Base-by-base conservation (phyloP, 1,140 invertebrate genomes). In the Vollenhovia emeryi region DNA sequence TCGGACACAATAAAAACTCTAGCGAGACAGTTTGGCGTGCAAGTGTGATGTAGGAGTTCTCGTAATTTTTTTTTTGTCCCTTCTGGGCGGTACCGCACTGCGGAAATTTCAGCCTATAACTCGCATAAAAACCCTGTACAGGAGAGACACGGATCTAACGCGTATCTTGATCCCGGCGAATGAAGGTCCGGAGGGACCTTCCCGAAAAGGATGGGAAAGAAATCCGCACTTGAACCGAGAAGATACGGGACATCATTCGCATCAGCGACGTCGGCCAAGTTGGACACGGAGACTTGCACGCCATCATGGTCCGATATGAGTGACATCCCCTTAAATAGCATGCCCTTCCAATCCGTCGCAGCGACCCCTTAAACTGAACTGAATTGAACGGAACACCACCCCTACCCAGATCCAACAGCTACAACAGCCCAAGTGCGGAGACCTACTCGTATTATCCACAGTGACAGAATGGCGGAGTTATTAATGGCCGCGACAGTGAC, bases 401-500 rank as follows among this genome's bases (percentile, higher is more conserved):
- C 93, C 93, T 93, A 93, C 91, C 92, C 91, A 27, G 82, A 89
- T 86, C 87, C 85, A 87, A 88, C 87, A 87, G 86, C 91, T 92
- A 91, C 91, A 87, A 87, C 91, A 91, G 87, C 93, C 91, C 86
- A 91, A 92, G 86, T 88, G 78, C 84, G 88, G 92, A 94, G 92
- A 94, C 93, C 94, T 93, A 94, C 94, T 94, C 93, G 94, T 95
- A 95, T 95, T 95, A 95, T 95, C 94, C 94, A 93, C 94, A 95
- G 94, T 95, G 94, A 95, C 94, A 95, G 94, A 91, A 94, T 93
- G 92, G 93, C 90, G 93, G 93, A 95, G 94, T 95, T 95, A 95
- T 95, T 95, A 95, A 95, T 95, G 94, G 94, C 94, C 90, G 91
- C 92, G 94, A 95, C 94, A 95, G 92, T 95, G 94, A 94, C 94